Conservation (phyloP, 2,113 vertebrate species). For the Phylloscopus trochiloides region DNA sequence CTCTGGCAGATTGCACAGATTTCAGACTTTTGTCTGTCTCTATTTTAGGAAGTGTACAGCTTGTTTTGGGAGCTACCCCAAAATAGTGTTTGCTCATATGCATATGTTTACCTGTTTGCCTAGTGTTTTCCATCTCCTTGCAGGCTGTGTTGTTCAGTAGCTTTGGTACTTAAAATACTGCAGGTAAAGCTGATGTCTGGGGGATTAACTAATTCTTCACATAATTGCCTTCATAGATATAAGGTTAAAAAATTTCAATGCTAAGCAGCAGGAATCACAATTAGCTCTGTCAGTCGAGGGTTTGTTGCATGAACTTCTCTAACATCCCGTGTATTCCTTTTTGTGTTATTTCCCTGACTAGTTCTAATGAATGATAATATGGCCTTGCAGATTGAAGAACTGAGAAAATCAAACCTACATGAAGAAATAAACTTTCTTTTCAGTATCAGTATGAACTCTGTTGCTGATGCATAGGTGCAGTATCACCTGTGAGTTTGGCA, state of each 20-base stretch:
- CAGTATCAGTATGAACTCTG: background rate
- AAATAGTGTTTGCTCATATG: background rate
- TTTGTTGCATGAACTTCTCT: background rate
- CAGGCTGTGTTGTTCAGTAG: background rate
- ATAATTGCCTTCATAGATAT: background rate
- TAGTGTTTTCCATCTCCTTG: background rate
- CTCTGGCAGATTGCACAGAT: background rate
- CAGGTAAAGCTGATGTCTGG: conserved; percentile 1
- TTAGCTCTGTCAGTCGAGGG: background rate
- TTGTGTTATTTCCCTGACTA: background rate
- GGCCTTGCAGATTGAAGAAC: background rate
- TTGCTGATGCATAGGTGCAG: background rate
- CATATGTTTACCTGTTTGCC: background rate
- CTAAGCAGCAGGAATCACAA: background rate
- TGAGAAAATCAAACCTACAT: background rate
- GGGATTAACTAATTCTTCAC: conserved; percentile 2
- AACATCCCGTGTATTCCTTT: background rate
- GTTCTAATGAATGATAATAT: background rate
- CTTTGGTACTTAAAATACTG: background rate
- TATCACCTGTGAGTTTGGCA: background rate
- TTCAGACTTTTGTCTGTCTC: background rate
- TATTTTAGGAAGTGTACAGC: conserved; percentile 6
- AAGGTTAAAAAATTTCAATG: background rate
- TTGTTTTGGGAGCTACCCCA: background rate
- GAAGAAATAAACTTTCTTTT: background rate